Base-by-base conservation (phyloP, 2,797 vertebrate genomes). In the Thaleichthys pacificus region DNA sequence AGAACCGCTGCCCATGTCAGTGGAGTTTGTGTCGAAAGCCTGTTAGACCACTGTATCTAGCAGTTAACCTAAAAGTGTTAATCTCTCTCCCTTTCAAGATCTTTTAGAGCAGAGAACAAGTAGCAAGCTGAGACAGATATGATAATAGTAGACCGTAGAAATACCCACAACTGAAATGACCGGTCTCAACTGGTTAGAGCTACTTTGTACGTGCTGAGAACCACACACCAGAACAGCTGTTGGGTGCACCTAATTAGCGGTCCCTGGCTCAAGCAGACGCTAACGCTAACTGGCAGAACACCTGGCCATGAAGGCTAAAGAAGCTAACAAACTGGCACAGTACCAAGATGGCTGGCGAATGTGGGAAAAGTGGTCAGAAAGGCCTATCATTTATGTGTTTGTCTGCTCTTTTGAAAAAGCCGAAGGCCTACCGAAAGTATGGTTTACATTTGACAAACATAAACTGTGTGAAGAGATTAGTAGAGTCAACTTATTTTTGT, bases 141-240 rank as follows among this genome's bases (percentile, higher is more conserved):
- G 22, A 21, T 61, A 49, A 61, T 26, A 58, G 26, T 57, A 61
- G 47, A 38, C 73, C 78, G 71, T 62, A 26, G 73, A 24, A 0
- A 1, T 47, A 22, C 24, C 6, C 1, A 63, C 64, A 6, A 4
- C 58, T 71, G 70, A 49, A 54, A 65, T 47, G 71, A 77, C 76
- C 58, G 11, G 83, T 67, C 60, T 73, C n/a, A 71, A 68, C 85
- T 30, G 70, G 84, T n/a, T 69, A 69, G 56, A 79, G 76, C 83
- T 75, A 67, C 82, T 74, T 78, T 65, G 57, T 75, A 77, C 80
- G 74, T 77, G 73, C 24, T 24, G 68, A 57, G 38, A 54, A 42
- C 24, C 49, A 32, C 11, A 42, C 38, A 9, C 5, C 38, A 42
- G 38, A 42, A 1, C 38, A 42, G 38, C 38, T 42, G 38, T 12